Conservation (phyloP, 1,140 invertebrate species). For the Maconellicoccus hirsutus region DNA sequence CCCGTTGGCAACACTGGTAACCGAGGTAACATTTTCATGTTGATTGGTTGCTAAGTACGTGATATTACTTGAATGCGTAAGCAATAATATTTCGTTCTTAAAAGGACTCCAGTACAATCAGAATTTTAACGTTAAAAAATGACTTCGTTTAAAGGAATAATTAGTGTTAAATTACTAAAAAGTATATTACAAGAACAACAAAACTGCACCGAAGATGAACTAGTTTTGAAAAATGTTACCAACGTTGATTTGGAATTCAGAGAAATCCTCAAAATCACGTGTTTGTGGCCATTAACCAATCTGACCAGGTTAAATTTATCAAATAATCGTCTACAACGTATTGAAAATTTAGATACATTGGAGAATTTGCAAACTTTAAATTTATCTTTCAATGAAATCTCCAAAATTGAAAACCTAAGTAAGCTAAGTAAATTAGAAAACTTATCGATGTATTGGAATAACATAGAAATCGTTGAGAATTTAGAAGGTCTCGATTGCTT, state of each 20-base stretch:
- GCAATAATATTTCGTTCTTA: no score
- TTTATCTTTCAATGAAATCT: background rate
- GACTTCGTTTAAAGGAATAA: background rate
- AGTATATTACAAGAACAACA: background rate
- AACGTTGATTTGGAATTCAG: background rate
- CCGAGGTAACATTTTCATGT: no score
- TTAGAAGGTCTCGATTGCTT: background rate
- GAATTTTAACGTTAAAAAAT: background rate
- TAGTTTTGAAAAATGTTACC: background rate
- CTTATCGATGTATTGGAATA: background rate
- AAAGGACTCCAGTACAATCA: no score
- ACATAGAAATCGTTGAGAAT: background rate
- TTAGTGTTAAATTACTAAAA: background rate
- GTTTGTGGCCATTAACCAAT: slow-evolving; percentile 6
- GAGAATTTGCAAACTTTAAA: background rate
- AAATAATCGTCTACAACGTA: background rate
- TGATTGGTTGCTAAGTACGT: no score
- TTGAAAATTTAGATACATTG: background rate
- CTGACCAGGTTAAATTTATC: background rate
- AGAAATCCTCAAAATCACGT: background rate
- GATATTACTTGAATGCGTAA: no score
- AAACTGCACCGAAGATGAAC: background rate
- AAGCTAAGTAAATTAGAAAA: background rate
- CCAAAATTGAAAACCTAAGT: background rate
- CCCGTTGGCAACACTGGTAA: no score